Percentiles rank a stretch among this genome's conserved stretches.
Evolutionary conservation across 2,113 vertebrate genomes (phyloP).

Genomic region (Antidorcas marsupialis): DNA sequence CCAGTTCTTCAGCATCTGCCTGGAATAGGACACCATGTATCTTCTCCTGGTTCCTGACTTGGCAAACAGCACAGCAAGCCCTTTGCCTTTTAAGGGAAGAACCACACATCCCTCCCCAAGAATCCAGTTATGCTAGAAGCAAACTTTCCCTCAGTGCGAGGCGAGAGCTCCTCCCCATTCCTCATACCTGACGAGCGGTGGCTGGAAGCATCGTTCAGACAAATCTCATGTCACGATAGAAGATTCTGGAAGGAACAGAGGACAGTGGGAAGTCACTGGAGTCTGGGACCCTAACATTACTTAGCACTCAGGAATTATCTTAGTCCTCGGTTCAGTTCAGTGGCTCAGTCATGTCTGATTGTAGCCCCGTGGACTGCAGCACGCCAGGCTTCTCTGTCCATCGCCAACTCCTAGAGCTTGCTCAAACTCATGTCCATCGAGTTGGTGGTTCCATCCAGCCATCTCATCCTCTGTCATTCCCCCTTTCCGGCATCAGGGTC

Average conservation of each 20-base stretch:
- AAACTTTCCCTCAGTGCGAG: neutral
- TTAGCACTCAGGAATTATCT: neutral
- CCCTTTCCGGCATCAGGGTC: neutral
- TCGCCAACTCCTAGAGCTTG: neutral
- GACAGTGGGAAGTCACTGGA: neutral
- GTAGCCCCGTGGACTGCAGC: neutral
- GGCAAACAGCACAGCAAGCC: neutral
- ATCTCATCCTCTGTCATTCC: neutral
- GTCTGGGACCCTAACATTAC: neutral
- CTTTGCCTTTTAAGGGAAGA: neutral
- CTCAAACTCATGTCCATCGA: neutral
- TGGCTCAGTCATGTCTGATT: neutral
- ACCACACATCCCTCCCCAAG: neutral
- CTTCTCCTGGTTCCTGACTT: neutral
- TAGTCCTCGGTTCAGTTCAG: neutral
- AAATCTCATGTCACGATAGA: constrained; percentile 34
- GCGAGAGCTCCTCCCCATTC: neutral
- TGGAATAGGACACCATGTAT: neutral
- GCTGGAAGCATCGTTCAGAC: neutral
- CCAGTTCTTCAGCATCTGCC: neutral
- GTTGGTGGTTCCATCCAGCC: neutral
- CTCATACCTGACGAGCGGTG: neutral
- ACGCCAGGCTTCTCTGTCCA: neutral
- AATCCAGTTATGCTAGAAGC: neutral
- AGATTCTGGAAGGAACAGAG: constrained; percentile 13